Evolutionary conservation across 2,797 vertebrate genomes (phyloP).

Genomic region (Simalia tracyae): DNA sequence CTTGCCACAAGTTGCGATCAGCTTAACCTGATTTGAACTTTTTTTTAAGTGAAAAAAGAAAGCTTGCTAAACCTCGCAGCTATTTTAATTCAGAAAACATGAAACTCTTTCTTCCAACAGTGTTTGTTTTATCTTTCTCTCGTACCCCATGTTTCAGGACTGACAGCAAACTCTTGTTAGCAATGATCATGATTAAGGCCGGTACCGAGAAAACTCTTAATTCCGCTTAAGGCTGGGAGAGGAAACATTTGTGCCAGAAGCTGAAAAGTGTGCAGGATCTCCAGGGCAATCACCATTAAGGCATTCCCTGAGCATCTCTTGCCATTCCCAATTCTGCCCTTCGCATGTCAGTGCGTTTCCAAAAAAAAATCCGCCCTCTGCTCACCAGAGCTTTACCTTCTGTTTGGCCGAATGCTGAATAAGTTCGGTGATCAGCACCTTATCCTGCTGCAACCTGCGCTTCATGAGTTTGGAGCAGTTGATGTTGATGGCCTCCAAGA

Average conservation of each 20-base stretch:
- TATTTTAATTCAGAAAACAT: not conserved
- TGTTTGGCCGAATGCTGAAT: constrained; percentile 93
- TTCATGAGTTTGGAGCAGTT: constrained; percentile 99
- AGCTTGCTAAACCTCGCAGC: too few species aligned
- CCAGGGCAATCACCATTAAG: not conserved
- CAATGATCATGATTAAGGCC: not conserved
- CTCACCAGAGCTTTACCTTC: constrained; percentile 75
- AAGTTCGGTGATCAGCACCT: constrained; percentile 90
- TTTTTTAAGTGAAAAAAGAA: not conserved
- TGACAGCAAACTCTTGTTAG: not conserved
- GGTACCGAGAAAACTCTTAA: not conserved
- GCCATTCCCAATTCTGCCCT: not conserved
- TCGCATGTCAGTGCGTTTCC: not conserved
- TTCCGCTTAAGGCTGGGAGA: not conserved
- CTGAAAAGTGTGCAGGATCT: not conserved
- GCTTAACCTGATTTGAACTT: not conserved
- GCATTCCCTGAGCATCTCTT: not conserved
- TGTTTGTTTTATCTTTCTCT: not conserved
- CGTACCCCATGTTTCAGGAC: not conserved
- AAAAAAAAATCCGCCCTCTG: not conserved
- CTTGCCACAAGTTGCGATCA: not conserved
- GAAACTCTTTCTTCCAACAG: not conserved
- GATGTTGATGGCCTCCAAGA: constrained; percentile 93
- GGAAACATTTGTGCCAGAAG: not conserved
- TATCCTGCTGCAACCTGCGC: constrained; percentile 93